Evolutionary conservation across 2,797 vertebrate genomes (phyloP).

Genomic region (Hydrocynus forskahlii): DNA sequence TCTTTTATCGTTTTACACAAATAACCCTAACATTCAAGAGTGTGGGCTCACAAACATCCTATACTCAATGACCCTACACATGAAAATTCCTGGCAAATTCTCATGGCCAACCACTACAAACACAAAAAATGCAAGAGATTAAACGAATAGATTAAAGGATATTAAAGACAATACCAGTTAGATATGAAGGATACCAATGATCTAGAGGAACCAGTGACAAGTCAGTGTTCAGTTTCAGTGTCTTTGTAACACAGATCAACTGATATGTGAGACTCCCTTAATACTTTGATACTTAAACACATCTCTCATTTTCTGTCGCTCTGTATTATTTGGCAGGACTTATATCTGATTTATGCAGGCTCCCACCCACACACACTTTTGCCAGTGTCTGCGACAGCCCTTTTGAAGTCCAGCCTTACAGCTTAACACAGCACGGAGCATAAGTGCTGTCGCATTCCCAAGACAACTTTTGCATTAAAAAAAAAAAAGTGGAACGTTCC

Average conservation of each 20-base stretch:
- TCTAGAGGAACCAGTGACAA: neutral
- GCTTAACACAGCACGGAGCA: slow-evolving; percentile 5
- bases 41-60: no score
- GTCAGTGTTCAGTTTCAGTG: neutral
- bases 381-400: neutral
- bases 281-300: neutral
- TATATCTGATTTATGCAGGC: neutral
- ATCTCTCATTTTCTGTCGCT: neutral
- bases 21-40: no score
- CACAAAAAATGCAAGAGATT: neutral
- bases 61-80: no score
- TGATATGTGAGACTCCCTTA: neutral
- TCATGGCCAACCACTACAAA: neutral
- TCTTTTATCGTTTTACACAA: no score
- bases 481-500: neutral
- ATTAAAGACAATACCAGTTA: neutral
- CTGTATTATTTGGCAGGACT: neutral
- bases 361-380: neutral
- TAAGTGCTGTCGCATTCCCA: slow-evolving; percentile 5
- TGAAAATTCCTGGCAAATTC: no score
- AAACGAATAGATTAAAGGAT: no score
- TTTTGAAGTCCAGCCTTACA: neutral
- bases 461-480: neutral
- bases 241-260: neutral
- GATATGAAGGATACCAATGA: neutral